Conservation (phyloP, 2,797 vertebrate species). For the Poeciliopsis gracilis region DNA sequence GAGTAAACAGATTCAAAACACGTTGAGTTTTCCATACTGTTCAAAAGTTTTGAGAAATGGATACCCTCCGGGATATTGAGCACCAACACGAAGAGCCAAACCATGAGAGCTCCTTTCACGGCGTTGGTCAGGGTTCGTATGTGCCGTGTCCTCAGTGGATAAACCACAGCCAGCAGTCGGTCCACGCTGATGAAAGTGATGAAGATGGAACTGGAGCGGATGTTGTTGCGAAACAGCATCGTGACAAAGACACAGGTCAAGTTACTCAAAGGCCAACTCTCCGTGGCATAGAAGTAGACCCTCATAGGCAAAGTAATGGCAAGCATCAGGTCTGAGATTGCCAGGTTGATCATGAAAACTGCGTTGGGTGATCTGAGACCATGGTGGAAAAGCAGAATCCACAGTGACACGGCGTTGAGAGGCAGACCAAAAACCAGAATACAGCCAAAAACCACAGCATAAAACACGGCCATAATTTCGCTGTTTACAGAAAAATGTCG, state of each 20-base stretch:
- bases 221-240: slow-evolving; percentile 70
- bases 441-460: slow-evolving; percentile 26
- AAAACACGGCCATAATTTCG: neutral
- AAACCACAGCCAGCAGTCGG: slow-evolving; percentile 75
- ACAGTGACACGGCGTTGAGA: slow-evolving; percentile 50
- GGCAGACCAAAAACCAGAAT: slow-evolving; percentile 41
- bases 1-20: slow-evolving; percentile 57
- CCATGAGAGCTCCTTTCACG: slow-evolving; percentile 31
- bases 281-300: slow-evolving; percentile 63
- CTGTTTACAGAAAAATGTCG: neutral
- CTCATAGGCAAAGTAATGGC: slow-evolving; percentile 57
- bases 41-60: rapidly evolving
- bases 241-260: slow-evolving; percentile 38
- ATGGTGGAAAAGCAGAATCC: slow-evolving; percentile 49
- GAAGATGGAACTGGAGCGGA: slow-evolving; percentile 72
- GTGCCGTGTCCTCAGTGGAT: slow-evolving; percentile 64
- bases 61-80: slow-evolving; percentile 50
- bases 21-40: rapidly evolving
- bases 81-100: slow-evolving; percentile 52
- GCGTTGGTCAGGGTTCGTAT: slow-evolving; percentile 52
- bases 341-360: slow-evolving; percentile 69
- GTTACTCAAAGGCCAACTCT: slow-evolving; percentile 33
- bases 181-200: slow-evolving; percentile 78
- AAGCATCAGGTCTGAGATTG: slow-evolving; percentile 67
- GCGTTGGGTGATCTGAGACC: slow-evolving; percentile 34